Evolutionary conservation across 2,888 invertebrate genomes (phyloP).

Genomic region (Drosophila cognata): DNA sequence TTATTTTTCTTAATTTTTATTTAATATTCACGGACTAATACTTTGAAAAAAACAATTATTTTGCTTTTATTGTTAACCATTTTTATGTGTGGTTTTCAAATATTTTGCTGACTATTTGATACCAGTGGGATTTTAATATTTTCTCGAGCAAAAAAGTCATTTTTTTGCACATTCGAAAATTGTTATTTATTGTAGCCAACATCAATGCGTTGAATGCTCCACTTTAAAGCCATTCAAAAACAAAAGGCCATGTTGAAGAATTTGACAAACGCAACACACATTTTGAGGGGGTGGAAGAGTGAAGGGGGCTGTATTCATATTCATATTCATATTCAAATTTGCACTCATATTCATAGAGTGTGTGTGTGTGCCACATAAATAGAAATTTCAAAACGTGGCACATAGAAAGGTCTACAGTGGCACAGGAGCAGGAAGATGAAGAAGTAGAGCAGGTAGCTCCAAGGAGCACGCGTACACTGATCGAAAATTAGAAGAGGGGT

Average conservation of each 20-base stretch:
- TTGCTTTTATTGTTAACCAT: not conserved
- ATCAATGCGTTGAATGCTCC: not conserved
- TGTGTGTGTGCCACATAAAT: constrained; percentile 43
- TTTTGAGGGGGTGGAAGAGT: too few species aligned
- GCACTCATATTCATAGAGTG: constrained; percentile 15
- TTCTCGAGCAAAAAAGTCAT: not conserved
- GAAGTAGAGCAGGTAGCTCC: constrained; percentile 1
- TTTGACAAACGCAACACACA: constrained; percentile 19
- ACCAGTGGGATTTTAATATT: not conserved
- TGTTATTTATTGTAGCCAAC: not conserved
- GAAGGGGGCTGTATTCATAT: constrained; percentile 5
- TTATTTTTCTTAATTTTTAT: not conserved
- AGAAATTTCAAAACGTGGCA: constrained; percentile 54
- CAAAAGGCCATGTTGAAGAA: constrained; percentile 13
- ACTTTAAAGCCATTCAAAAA: not conserved
- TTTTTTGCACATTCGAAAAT: not conserved
- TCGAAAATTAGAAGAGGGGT: not conserved
- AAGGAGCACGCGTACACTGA: constrained; percentile 14
- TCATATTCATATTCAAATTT: constrained; percentile 35
- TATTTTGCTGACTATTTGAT: not conserved
- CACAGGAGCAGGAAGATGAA: constrained; percentile 1
- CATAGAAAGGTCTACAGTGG: constrained; percentile 19
- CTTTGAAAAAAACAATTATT: not conserved
- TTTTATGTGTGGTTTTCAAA: not conserved
- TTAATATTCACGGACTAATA: constrained; percentile 2